Evolutionary conservation across 2,797 vertebrate species (phyloP).

Genomic region (Paramormyrops hopkinsi): DNA sequence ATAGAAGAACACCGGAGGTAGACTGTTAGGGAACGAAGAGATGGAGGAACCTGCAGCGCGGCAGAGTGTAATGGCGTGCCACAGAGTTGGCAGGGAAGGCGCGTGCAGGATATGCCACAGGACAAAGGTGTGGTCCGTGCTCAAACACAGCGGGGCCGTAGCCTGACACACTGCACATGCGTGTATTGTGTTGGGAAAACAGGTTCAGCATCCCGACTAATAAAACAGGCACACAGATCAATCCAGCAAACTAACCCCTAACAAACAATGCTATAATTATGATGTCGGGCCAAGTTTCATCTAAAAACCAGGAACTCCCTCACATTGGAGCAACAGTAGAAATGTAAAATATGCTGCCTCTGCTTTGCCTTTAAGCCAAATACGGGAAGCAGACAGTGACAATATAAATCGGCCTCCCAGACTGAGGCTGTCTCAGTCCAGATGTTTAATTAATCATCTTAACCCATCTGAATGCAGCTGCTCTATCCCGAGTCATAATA

Average conservation of each 20-base stretch:
- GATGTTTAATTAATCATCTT: constrained; percentile 66
- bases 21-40: neutral
- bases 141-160: neutral
- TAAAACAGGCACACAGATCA: neutral
- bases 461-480: constrained; percentile 43
- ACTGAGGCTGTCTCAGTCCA: constrained; percentile 56
- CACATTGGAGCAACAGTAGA: no score
- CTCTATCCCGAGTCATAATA: constrained; percentile 69
- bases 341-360: constrained; percentile 28
- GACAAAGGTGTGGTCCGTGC: neutral
- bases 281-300: neutral
- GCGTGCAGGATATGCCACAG: neutral
- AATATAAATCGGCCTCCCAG: constrained; percentile 42
- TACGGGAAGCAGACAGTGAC: constrained; percentile 35
- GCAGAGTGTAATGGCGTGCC: neutral
- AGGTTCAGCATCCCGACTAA: neutral
- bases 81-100: neutral
- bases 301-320: neutral
- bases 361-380: constrained; percentile 23
- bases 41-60: neutral
- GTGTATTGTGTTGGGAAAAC: neutral
- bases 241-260: neutral
- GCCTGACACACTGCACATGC: neutral
- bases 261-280: neutral
- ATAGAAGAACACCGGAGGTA: neutral